A percentile compares a stretch with the other conserved stretches of the same genome.
These are phyloP conservation scores for Catharus fuscescens DNA, from an alignment of 2,113 vertebrate species.

Conservation along the genomic window DNA sequence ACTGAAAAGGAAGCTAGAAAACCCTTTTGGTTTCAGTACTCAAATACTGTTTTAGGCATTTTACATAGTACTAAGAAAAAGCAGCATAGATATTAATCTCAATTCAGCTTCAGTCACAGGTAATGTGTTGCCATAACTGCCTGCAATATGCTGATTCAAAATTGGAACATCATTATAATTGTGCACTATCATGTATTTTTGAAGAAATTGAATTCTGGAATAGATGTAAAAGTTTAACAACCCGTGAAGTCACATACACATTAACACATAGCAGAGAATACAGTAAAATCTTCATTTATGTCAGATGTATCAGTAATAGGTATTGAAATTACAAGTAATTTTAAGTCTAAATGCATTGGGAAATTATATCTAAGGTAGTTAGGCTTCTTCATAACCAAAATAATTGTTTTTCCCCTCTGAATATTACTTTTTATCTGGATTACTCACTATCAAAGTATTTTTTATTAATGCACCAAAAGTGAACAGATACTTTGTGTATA, in stretches of 20 bases:
- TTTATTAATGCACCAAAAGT: not conserved
- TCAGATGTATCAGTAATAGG: not conserved
- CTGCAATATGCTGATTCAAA: conserved; percentile 42
- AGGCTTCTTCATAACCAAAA: no score
- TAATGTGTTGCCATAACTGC: not conserved
- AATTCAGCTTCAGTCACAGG: not conserved
- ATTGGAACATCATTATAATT: not conserved
- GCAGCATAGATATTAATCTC: conserved; percentile 19
- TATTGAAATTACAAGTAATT: conserved; percentile 1
- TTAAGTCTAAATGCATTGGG: not conserved
- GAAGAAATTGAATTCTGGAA: conserved; percentile 34
- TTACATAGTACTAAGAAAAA: not conserved
- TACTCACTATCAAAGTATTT: not conserved
- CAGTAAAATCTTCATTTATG: not conserved
- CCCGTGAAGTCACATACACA: not conserved
- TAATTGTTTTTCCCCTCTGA: not conserved
- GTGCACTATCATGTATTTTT: not conserved
- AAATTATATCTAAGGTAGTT: conserved; percentile 21
- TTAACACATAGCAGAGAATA: not conserved
- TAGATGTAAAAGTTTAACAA: conserved; percentile 40
- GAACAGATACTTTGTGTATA: not conserved
- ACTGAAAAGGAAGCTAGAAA: not conserved
- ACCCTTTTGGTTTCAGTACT: not conserved
- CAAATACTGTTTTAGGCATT: not conserved
- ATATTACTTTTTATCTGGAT: not conserved